Percentiles rank a stretch among this genome's conserved stretches.
These are phyloP conservation scores for Buphagus erythrorhynchus DNA, from an alignment of 2,797 vertebrate species.

Conservation along the genomic window DNA sequence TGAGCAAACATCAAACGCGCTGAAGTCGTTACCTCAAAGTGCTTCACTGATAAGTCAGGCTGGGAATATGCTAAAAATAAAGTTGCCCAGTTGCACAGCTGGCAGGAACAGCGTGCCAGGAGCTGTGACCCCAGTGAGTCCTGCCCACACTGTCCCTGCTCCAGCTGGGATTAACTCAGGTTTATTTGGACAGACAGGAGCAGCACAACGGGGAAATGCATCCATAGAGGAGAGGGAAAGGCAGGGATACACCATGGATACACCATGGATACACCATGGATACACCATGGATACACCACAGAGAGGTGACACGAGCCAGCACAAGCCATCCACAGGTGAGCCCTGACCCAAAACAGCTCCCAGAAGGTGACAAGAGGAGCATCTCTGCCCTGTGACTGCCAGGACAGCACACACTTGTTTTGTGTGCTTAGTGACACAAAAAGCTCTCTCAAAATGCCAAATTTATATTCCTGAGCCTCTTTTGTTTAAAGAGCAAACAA, in stretches of 20 bases:
- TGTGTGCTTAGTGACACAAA: not conserved
- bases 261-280: fast-evolving
- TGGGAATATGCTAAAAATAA: constrained; percentile 74
- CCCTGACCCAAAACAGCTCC: not conserved
- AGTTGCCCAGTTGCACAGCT: constrained; percentile 30
- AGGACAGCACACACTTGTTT: not conserved
- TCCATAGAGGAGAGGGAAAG: not conserved
- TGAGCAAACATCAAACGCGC: constrained; percentile 74
- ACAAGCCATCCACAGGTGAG: not conserved
- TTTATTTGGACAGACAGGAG: not conserved
- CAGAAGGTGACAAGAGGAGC: not conserved
- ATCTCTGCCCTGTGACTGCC: not conserved
- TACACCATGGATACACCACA: fast-evolving
- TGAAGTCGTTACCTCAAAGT: constrained; percentile 70
- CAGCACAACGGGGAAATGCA: not conserved
- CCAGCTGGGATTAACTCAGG: not conserved
- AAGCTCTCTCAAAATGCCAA: not conserved
- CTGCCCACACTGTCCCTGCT: not conserved
- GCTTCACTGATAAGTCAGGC: constrained; percentile 65
- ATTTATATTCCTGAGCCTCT: not conserved
- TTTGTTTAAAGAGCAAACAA: not conserved
- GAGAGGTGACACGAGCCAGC: fast-evolving
- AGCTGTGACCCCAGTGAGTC: not conserved
- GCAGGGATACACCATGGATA: fast-evolving
- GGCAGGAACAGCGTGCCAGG: not conserved